Base-by-base conservation (phyloP, 64 coral and sea anemone species). In the Trachythela sp. region DNA sequence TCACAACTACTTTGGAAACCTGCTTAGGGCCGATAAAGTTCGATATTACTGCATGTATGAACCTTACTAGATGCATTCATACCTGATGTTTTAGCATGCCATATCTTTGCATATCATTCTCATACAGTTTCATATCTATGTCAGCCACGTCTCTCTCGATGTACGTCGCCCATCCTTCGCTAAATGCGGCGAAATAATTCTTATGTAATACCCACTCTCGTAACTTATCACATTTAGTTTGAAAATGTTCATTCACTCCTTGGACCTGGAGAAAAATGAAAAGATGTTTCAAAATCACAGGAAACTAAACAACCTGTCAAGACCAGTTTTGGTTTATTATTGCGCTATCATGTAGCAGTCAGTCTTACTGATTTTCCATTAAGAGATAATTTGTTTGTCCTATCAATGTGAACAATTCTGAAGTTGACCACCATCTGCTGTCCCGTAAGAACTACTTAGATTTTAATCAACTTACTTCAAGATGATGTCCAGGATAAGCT, bases 31-130 rank as follows among this genome's bases (percentile, higher is more conserved):
- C n/a, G n/a, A n/a, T n/a, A n/a, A n/a, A n/a, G n/a, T n/a, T n/a
- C n/a, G n/a, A n/a, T n/a, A n/a, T n/a, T n/a, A n/a, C n/a, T n/a
- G n/a, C 42, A 18, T 39, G 36, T 39, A 36, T 32, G 30, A 22
- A 18, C 35, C 18, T 49, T 15, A 86, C 35, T 20, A 4, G 48
- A 50, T 15, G 39, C n/a, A 48, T 43, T 48, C 77, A 52, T 36
- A 94, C 92, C 92, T 94, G 92, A 84, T 84, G 85, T 58, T 94
- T 89, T 4, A 94, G 54, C 92, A 94, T 94, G n/a, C 92, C 92
- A 70, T 94, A 94, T 89, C 86, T 94, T 33, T 87, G 84, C 88
- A 75, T 90, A 26, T 94, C 88, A 45, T 90, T 85, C 24, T 90
- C 30, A 48, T 94, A 94, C 22, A 72, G 80, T 39, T 94, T 88